Evolutionary conservation across 2,888 invertebrate species (phyloP).

Genomic region (Idaea biselata): DNA sequence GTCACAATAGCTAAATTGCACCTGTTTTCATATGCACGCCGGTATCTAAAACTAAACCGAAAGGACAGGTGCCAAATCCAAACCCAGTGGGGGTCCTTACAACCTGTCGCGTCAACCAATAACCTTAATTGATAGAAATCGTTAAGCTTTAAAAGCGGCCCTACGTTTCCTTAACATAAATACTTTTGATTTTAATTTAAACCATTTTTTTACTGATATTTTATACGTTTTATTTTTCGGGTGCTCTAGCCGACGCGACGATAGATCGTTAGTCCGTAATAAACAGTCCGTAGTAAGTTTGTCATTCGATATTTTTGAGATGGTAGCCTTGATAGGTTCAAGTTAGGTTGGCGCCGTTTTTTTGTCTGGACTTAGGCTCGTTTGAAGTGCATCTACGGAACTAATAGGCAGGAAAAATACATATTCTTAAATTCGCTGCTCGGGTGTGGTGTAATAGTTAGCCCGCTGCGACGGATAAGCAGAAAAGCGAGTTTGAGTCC

Average conservation of each 20-base stretch:
- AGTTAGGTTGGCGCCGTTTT: conserved; percentile 59
- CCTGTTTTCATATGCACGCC: conserved; percentile 67
- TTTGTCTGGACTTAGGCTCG: neutral
- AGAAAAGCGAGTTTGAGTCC: too few species aligned
- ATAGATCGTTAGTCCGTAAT: conserved; percentile 75
- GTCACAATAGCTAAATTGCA: conserved; percentile 54
- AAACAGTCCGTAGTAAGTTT: conserved; percentile 77
- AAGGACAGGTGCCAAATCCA: conserved; percentile 75
- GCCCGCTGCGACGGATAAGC: too few species aligned
- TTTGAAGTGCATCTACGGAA: neutral
- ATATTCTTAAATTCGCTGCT: neutral
- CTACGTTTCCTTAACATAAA: conserved; percentile 75
- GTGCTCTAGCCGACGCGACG: conserved; percentile 63
- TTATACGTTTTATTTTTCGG: conserved; percentile 79
- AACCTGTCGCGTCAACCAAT: conserved; percentile 67
- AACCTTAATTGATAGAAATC: conserved; percentile 81
- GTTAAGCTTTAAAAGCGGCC: conserved; percentile 76
- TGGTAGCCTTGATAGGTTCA: conserved; percentile 58
- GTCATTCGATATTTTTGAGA: conserved; percentile 76
- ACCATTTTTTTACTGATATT: conserved; percentile 63
- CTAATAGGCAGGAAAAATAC: neutral
- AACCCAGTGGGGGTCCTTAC: conserved; percentile 66
- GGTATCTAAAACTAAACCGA: conserved; percentile 64
- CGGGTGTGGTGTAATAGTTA: too few species aligned
- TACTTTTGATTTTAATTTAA: conserved; percentile 72